Conservation (phyloP, 2,113 vertebrate species). For the Melierax canorus region DNA sequence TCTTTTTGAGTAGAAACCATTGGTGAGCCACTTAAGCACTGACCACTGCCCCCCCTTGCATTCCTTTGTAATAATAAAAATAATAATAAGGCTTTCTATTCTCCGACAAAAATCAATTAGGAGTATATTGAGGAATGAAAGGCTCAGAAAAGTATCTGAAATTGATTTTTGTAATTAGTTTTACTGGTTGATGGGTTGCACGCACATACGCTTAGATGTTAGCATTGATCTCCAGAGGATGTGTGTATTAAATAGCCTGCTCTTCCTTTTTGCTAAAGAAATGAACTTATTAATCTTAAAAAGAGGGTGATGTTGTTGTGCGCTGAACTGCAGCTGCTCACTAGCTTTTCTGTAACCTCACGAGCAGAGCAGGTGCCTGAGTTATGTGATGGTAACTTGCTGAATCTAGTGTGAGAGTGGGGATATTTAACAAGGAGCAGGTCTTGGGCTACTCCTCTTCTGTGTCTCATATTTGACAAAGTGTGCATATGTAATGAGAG, state of each 20-base stretch:
- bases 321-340: background rate
- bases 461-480: background rate
- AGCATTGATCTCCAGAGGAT: slow-evolving; percentile 40
- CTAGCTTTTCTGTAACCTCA: background rate
- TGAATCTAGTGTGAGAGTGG: background rate
- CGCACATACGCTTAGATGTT: background rate
- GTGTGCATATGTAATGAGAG: background rate
- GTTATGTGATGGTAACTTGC: background rate
- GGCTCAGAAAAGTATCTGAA: slow-evolving; percentile 54
- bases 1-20: background rate
- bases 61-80: slow-evolving; percentile 48
- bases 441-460: background rate
- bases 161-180: slow-evolving; percentile 67
- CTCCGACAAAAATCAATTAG: slow-evolving; percentile 54
- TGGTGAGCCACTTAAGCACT: background rate
- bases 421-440: background rate
- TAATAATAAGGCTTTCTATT: slow-evolving; percentile 52
- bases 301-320: background rate
- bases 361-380: background rate
- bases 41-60: background rate
- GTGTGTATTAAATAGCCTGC: slow-evolving; percentile 13
- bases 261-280: slow-evolving; percentile 27
- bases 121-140: slow-evolving; percentile 54
- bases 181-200: slow-evolving; percentile 53
- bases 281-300: slow-evolving; percentile 25